These are phyloP conservation scores for Nymphalis io DNA, from an alignment of 1,140 invertebrate genomes.

Conservation along the genomic window DNA sequence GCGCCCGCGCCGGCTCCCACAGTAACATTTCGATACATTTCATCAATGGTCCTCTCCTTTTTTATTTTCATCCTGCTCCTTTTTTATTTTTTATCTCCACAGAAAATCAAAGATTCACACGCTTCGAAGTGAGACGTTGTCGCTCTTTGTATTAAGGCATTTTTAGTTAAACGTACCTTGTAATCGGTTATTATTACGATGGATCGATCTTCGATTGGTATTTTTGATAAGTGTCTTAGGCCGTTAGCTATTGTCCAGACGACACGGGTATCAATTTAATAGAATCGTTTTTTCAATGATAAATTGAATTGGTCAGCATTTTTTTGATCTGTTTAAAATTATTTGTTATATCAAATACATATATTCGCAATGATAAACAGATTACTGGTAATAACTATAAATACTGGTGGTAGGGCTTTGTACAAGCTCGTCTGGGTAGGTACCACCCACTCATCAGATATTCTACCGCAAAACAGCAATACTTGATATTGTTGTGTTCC, in stretches of 20 bases:
- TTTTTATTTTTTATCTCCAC: slow-evolving; percentile 41
- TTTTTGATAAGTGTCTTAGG: slow-evolving; percentile 39
- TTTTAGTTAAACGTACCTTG: slow-evolving; percentile 34
- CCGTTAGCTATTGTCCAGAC: slow-evolving; percentile 25
- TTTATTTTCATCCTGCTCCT: slow-evolving; percentile 40
- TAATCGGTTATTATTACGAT: slow-evolving; percentile 34
- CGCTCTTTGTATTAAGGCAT: slow-evolving; percentile 42
- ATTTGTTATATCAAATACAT: neutral
- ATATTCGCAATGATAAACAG: neutral
- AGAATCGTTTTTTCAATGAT: slow-evolving; percentile 4
- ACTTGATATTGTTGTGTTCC: too few species aligned
- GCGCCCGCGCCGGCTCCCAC: slow-evolving; percentile 58
- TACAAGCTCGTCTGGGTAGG: too few species aligned
- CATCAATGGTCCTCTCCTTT: slow-evolving; percentile 53
- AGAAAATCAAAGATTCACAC: slow-evolving; percentile 59
- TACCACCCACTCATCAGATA: too few species aligned
- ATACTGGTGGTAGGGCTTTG: too few species aligned
- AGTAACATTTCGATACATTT: slow-evolving; percentile 56
- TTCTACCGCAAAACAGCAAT: too few species aligned
- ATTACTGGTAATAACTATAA: too few species aligned
- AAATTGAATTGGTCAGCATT: neutral
- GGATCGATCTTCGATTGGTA: slow-evolving; percentile 34
- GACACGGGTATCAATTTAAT: slow-evolving; percentile 9
- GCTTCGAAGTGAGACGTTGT: slow-evolving; percentile 55
- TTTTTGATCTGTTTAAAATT: neutral